phyloP scores from a whole-genome alignment of 2,797 vertebrate genomes.

The Scyliorhinus canicula region DNA sequence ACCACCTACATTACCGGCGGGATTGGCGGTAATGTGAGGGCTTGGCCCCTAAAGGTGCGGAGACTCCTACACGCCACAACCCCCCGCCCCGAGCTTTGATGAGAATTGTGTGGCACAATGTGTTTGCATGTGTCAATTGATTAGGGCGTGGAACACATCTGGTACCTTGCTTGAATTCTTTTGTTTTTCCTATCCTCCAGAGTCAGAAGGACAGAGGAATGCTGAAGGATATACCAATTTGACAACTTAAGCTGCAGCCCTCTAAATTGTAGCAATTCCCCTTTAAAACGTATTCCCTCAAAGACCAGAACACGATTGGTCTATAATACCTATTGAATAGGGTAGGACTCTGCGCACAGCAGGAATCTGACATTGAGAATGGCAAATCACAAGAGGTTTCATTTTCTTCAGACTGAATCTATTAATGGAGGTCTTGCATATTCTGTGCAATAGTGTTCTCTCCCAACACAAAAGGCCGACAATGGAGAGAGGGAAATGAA shows the following conservation, averaged over 20 bases:
- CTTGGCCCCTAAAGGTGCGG: too few species aligned
- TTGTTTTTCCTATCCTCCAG: background rate
- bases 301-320: too few species aligned
- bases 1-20: too few species aligned
- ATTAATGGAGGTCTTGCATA: background rate
- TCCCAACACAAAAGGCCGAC: background rate
- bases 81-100: too few species aligned
- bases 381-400: background rate
- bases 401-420: background rate
- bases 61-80: too few species aligned
- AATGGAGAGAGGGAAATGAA: background rate
- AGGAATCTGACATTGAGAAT: background rate
- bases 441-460: background rate
- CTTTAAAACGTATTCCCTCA: background rate
- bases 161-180: background rate
- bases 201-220: background rate
- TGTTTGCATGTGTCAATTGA: background rate
- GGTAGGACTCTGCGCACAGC: background rate
- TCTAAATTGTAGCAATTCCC: conserved; percentile 10
- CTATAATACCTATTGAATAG: background rate
- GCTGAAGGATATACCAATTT: conserved; percentile 18
- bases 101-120: too few species aligned
- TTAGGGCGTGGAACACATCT: background rate
- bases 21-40: too few species aligned
- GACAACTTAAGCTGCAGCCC: conserved; percentile 21